Evolutionary conservation across 2,888 invertebrate species (phyloP), one percentile per base, ranked within the genome.

Genomic region (Micoletzkya japonica): DNA sequence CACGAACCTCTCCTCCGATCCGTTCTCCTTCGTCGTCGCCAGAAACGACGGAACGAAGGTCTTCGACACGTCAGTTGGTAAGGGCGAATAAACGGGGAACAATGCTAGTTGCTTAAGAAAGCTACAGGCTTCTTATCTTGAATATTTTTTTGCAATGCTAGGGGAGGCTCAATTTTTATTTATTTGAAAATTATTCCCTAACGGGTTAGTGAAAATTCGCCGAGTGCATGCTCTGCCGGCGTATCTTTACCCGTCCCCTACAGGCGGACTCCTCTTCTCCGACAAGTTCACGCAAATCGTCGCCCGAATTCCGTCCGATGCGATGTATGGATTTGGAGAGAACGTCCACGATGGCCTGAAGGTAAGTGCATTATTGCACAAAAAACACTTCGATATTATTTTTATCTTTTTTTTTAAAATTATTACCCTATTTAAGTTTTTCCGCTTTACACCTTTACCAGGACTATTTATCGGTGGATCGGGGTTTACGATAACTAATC

Each of bases 311-410:
- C 80, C 84, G 4, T 77, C 79, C 26, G 74, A 81, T 54, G 75
- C 78, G 57, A 78, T 85, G 72, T 85, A 82, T 68, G 85, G 85
- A 30, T 82, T 81, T 74, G 85, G 85, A 57, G 85, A 85, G 70
- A 79, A 84, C 58, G 76, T 77, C 6, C 85, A 85, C 72, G 78
- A 81, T 61, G 73, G 69, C 14, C 63, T 84, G 39, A 81, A 80
- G 76, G 82, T 79, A 52, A 30, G 69, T 52, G 30, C 14, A 44
- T 44, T 10, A 44, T 44, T 44, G 10, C 44, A 14, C 44, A 10
- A 14, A 44, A 14, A 44, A 44, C 20, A 44, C 44, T 44, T 44
- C 20, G 54, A 54, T 7, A 24, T 24, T 20, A 54, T 10, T 24
- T 7, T 54, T 24, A 24, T 54, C 6, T 54, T 54, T 54, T 24